Evolutionary conservation across 1,140 invertebrate species (phyloP), one percentile per base, ranked within the genome.

Genomic region (Lasioglossum albipes): DNA sequence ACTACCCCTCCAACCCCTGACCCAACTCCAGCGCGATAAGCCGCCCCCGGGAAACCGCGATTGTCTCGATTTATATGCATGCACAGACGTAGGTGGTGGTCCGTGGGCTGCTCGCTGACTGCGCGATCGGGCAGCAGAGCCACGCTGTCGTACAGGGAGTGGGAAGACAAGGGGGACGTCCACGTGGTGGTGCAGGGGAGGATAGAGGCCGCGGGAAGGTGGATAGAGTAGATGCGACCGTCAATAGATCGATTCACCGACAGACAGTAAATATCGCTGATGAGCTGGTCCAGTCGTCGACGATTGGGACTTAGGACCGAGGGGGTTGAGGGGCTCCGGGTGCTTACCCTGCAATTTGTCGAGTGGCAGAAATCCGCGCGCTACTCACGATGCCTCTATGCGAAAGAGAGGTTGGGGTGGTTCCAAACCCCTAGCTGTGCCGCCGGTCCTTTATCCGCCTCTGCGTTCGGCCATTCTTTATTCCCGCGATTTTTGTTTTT

Each of bases 181-280:
- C 36, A 6, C 7, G 67, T 64, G 59, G 67, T 64, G 59, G 52
- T 49, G 59, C 41, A 41, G 70, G 22, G 71, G 62, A 20, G 12
- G 36, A 52, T n/a, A 49, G 68, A 59, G 7, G 7, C 13, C 13
- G 45, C 45, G 45, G 13, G 52, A 16, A 54, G 57, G 18, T n/a
- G n/a, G 57, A n/a, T 54, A 10, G 61, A 54, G 65, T 52, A 52
- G 57, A 70, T 27, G 80, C 75, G 67, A 69, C 70, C 79, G 69
- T 83, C 83, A 85, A 90, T 87, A 86, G 82, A 90, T 89, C 84
- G 86, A 87, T 87, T 61, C 89, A 74, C 79, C 69, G 84, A 72
- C 87, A 91, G 90, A 91, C 89, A 78, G 90, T 89, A 92, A 92
- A 92, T 91, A 92, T 91, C 86, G 81, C 88, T 91, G 87, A 90